Percentiles rank a stretch among this genome's conserved stretches.
These are phyloP conservation scores for Metalampra italica DNA, from an alignment of 2,888 invertebrate genomes.

Conservation along the genomic window DNA sequence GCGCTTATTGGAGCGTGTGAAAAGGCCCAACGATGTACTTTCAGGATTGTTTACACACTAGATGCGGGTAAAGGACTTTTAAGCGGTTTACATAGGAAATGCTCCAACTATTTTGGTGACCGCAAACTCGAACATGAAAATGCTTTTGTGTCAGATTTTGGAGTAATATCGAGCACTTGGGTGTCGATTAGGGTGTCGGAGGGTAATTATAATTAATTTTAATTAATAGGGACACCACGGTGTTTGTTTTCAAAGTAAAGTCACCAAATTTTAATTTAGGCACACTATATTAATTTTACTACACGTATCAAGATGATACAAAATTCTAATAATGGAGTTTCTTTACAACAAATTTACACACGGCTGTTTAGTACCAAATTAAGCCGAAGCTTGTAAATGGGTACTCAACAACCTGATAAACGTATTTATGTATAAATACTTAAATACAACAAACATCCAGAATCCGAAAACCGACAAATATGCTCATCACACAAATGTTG, in stretches of 20 bases:
- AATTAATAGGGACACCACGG: not conserved
- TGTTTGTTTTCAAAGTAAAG: too few relatives aligned
- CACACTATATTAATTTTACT: not conserved
- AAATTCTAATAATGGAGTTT: too few relatives aligned
- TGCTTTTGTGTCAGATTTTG: constrained; percentile 21
- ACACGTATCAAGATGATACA: not conserved
- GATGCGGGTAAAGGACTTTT: constrained; percentile 23
- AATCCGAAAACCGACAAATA: too few relatives aligned
- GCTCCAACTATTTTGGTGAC: constrained; percentile 21
- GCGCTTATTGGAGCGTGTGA: constrained; percentile 18
- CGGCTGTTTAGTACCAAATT: too few relatives aligned
- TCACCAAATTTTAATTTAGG: not conserved
- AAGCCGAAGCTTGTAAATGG: too few relatives aligned
- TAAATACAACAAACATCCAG: too few relatives aligned
- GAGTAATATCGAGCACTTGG: constrained; percentile 4
- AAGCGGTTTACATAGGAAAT: constrained; percentile 29
- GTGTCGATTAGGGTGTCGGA: constrained; percentile 3
- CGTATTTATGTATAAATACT: too few relatives aligned
- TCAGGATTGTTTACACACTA: constrained; percentile 31
- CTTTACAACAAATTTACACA: too few relatives aligned
- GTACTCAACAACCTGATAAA: too few relatives aligned
- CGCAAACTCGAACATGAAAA: constrained; percentile 27
- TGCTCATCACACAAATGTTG: too few relatives aligned
- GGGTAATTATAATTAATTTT: constrained; percentile 6
- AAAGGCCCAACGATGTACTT: constrained; percentile 15